Base-by-base conservation (phyloP, 2,797 vertebrate genomes). In the Sebastes miniatus region DNA sequence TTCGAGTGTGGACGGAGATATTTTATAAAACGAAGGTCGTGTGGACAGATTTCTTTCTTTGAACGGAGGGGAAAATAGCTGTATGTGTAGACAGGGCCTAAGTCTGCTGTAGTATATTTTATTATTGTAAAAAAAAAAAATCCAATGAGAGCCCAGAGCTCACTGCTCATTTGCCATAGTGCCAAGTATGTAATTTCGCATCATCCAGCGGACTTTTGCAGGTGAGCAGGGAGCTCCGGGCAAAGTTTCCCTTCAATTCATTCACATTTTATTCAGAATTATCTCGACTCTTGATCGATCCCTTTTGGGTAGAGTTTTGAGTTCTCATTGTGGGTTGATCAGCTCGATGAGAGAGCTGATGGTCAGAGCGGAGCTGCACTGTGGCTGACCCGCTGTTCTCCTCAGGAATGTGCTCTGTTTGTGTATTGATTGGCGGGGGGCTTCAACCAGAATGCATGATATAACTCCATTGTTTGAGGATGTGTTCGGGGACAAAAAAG, bases 401-500 rank as follows among this genome's bases (percentile, higher is more conserved):
- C 71, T 74, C 77, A 84, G 80, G 79, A 88, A 86, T 76, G 64
- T 77, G 66, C 74, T 69, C 52, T 75, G 70, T 84, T 81, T 84
- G 81, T 85, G 73, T 86, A 80, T 85, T 75, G 83, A 83, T 85
- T 88, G 80, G 80, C 78, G 79, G 80, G 73, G 50, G 59, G 43
- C 80, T 82, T 72, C 50, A 32, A 77, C n/a, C 76, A 76, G 43
- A 78, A 69, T 57, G 13, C 66, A 71, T 71, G 39, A 61, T 59
- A 73, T 64, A 78, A 59, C 67, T 47, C 29, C 25, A 68, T 82
- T 87, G 79, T 86, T 87, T 32, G 47, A 25, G 29, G 25, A 58
- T 66, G 12, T 76, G 70, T 68, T 59, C 8, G 39, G 20, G 77
- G 61, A 68, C 14, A 39, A 65, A 56, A 66, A 79, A 18, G 50